Conservation (phyloP, 2,888 invertebrate species). For the Melitaea athalia region DNA sequence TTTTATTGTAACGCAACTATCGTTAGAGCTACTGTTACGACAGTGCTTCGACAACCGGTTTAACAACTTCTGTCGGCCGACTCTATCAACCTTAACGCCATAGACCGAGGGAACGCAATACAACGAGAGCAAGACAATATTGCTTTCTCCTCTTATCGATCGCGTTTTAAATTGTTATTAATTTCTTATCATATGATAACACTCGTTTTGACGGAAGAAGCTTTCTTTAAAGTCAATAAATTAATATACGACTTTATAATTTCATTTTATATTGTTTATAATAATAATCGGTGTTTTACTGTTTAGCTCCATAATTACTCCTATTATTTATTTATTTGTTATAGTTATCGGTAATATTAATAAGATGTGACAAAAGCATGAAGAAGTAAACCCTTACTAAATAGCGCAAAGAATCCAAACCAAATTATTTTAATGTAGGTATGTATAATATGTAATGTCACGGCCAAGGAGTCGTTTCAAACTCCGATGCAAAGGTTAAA, state of each 20-base stretch:
- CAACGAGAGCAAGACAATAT: constrained; percentile 42
- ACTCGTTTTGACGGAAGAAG: constrained; percentile 41
- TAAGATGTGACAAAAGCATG: background rate
- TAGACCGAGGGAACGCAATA: constrained; percentile 45
- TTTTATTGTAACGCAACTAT: constrained; percentile 71
- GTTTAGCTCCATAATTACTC: too few relatives aligned
- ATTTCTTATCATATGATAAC: constrained; percentile 50
- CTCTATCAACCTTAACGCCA: constrained; percentile 58
- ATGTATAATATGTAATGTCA: too few relatives aligned
- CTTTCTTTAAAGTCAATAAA: constrained; percentile 21
- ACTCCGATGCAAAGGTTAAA: constrained; percentile 13
- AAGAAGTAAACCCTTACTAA: background rate
- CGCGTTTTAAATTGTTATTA: constrained; percentile 50
- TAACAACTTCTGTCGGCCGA: constrained; percentile 62
- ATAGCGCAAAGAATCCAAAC: background rate
- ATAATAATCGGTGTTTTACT: too few relatives aligned
- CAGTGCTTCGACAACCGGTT: constrained; percentile 66
- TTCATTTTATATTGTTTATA: background rate
- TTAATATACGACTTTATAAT: background rate
- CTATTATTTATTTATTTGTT: background rate
- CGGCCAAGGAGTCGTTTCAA: constrained; percentile 7
- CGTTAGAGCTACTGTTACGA: constrained; percentile 75
- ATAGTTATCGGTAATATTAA: background rate
- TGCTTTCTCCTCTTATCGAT: constrained; percentile 54
- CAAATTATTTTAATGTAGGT: background rate